Evolutionary conservation across 2,113 vertebrate species (phyloP), one percentile per base, ranked within the genome.

Genomic region (Chamaetylas fuelleborni): DNA sequence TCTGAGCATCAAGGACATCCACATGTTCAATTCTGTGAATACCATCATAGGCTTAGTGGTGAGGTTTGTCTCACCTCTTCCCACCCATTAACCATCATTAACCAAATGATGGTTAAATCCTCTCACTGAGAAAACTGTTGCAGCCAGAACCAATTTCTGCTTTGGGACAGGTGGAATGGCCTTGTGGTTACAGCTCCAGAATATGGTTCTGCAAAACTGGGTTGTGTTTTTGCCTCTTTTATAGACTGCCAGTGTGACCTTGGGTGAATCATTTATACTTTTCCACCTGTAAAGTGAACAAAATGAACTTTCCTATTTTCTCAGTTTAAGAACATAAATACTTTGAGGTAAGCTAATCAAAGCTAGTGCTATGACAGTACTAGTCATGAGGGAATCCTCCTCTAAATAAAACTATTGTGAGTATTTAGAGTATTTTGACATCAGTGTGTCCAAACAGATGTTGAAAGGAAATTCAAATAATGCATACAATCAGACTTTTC

Each of bases 61-160:
- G 66, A 87, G 50, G 66, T 61, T 90, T 94, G 51, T 69, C 33
- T 88, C 60, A 88, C 38, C 70, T 81, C 53, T 38, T 9, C 66
- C 84, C 79, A 86, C 72, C 76, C 82, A 86, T 40, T 62, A 71
- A 19, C 19, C 19, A 54, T 14, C 38, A 34, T 43, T 26, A 29
- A 53, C 17, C 64, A 83, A 60, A 74, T 4, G 56, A 66, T 53
- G 51, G 34, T 36, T 82, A 82, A 92, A 81, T 66, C 77, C 25
- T 40, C 34, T 90, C 72, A 25, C 6, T 60, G 76, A 79, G 82
- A 78, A 78, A 94, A 92, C 34, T 78, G 51, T 14, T 71, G 69
- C 60, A 96, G 69, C 80, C 93, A 94, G 80, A 84, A 86, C 14
- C 88, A 81, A 71, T 94, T 92, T 81, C 65, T 88, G 51, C 36